Evolutionary conservation across 2,888 invertebrate species (phyloP), one percentile per base, ranked within the genome.

Genomic region (Drosophila quinaria): DNA sequence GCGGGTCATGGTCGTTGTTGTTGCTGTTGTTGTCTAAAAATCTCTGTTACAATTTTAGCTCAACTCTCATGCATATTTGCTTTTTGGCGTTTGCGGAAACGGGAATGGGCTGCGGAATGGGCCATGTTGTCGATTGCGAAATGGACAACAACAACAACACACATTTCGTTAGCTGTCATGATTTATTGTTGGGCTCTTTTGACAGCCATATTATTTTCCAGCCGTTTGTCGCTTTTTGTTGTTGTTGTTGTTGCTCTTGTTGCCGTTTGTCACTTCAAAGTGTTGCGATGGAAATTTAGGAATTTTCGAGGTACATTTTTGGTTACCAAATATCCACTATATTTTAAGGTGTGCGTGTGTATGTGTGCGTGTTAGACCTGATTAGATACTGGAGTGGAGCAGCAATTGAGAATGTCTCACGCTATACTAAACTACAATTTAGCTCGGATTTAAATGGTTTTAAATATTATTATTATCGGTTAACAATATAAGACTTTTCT

Each of bases 171-270:
- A 66, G 77, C 46, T 66, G 69, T 55, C 71, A 78, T 88, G 83
- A 88, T 84, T 84, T 88, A 86, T 87, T 67, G 88, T 65, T 73
- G 61, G 62, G 65, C 70, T 65, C 74, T 69, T 88, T 81, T 80
- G 87, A 88, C 86, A 80, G 68, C 62, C 72, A 60, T 87, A 88
- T 87, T 87, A 82, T 83, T 85, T 82, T 68, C 76, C 61, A 78
- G 50, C 66, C 70, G 74, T 59, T 61, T 74, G 56, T 66, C 55
- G 29, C 72, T 50, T 58, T 42, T 29, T 29, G 29, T 29, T 29
- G 29, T 29, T 29, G 29, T 29, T 8, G 5, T 50, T 59, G 46
- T 60, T 70, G 46, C 77, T 74, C 63, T 70, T 75, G 46, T 63
- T 72, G 64, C 69, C 58, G 63, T 64, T 69, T 69, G 72, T 64